Evolutionary conservation across 2,113 vertebrate species (phyloP).

Genomic region (Neodontobutis hainanensis): DNA sequence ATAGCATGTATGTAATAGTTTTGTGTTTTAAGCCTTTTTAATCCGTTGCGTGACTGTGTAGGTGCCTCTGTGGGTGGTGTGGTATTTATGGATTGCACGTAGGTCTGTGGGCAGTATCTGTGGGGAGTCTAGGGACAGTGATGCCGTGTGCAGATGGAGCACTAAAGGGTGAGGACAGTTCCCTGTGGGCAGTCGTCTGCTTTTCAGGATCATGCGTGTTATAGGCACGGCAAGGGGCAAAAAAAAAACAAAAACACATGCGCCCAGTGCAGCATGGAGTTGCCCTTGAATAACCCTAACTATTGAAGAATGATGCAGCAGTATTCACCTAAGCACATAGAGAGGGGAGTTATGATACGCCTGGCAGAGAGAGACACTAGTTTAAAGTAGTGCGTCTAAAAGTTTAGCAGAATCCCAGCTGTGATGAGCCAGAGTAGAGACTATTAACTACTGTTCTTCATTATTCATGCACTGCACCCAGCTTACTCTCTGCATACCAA

Average conservation of each 20-base stretch:
- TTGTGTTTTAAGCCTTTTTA: slow-evolving; percentile 4
- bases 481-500: slow-evolving; percentile 59
- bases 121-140: slow-evolving; percentile 53
- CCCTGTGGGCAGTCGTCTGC: slow-evolving; percentile 69
- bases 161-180: slow-evolving; percentile 68
- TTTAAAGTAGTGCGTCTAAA: slow-evolving; percentile 45
- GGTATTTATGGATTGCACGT: slow-evolving; percentile 14
- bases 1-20: slow-evolving; percentile 12
- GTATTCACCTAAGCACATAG: slow-evolving; percentile 14
- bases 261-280: slow-evolving; percentile 13
- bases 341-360: too few relatives aligned
- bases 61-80: slow-evolving; percentile 26
- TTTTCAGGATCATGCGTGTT: slow-evolving; percentile 32
- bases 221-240: slow-evolving; percentile 23
- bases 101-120: slow-evolving; percentile 22
- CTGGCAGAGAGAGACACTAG: not conserved
- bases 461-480: slow-evolving; percentile 10
- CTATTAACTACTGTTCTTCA: slow-evolving; percentile 16
- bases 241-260: slow-evolving; percentile 22
- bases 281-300: slow-evolving; percentile 17
- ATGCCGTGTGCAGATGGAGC: slow-evolving; percentile 75
- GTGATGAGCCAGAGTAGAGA: slow-evolving; percentile 26
- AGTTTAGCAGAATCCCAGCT: slow-evolving; percentile 56
- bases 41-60: slow-evolving; percentile 18
- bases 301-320: slow-evolving; percentile 8